A percentile compares a stretch with the other conserved stretches of the same genome.
Conservation (phyloP, 2,113 vertebrate genomes). For the Herpailurus yagouaroundi region DNA sequence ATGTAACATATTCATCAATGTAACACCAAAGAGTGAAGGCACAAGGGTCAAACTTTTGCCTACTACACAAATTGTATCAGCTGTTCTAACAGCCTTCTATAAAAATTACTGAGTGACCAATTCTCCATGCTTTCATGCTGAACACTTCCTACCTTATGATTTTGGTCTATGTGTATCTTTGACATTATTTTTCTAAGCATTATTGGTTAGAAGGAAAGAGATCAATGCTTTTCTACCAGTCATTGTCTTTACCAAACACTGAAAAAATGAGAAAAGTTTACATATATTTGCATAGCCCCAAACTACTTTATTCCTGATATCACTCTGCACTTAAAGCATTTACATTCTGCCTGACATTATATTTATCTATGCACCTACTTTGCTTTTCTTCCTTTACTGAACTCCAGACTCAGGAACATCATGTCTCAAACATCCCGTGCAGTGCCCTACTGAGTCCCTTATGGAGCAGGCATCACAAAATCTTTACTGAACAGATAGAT, state of each 20-base stretch:
- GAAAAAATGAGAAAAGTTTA: not conserved
- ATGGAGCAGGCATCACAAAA: not conserved
- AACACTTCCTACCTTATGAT: not conserved
- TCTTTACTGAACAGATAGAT: not conserved
- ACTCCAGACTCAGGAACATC: not conserved
- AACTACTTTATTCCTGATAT: not conserved
- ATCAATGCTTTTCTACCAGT: not conserved
- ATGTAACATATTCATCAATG: not conserved
- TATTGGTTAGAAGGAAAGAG: not conserved
- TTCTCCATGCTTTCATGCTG: not conserved
- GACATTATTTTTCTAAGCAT: not conserved
- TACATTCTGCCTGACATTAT: not conserved
- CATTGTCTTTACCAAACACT: not conserved
- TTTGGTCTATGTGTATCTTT: not conserved
- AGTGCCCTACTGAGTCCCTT: not conserved
- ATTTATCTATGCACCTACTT: not conserved
- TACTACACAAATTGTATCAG: not conserved
- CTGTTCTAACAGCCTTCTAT: not conserved
- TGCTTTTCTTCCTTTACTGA: not conserved
- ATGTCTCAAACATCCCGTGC: not conserved
- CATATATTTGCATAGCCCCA: not conserved
- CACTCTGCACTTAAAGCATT: not conserved
- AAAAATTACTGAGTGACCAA: not conserved
- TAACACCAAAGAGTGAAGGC: not conserved
- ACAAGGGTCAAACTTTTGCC: not conserved